Conservation (phyloP, 2,888 invertebrate species). For the Hyles lineata region DNA sequence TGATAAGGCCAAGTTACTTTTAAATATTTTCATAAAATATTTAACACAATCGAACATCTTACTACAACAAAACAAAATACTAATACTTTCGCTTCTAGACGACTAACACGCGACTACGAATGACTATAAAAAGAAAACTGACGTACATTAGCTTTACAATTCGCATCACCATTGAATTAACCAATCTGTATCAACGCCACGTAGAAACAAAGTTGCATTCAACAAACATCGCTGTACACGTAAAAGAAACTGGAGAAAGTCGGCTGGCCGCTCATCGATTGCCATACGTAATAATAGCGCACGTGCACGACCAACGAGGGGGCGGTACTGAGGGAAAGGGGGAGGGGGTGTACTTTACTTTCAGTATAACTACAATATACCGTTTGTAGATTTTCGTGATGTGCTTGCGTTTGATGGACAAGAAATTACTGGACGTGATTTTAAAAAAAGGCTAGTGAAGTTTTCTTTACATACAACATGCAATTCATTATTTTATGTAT, state of each 20-base stretch:
- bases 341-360: neutral
- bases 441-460: too few species aligned
- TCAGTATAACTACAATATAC: slow-evolving; percentile 9
- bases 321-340: neutral
- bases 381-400: neutral
- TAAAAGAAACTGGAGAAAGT: slow-evolving; percentile 64
- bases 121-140: too few species aligned
- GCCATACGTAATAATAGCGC: slow-evolving; percentile 48
- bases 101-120: too few species aligned
- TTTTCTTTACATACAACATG: too few species aligned
- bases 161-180: neutral
- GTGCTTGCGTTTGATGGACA: neutral
- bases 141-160: too few species aligned
- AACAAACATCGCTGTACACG: neutral
- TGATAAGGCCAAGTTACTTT: too few species aligned
- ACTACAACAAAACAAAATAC: too few species aligned
- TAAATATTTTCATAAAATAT: too few species aligned
- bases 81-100: too few species aligned
- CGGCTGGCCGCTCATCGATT: slow-evolving; percentile 54
- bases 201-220: neutral
- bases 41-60: too few species aligned
- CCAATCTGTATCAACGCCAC: neutral
- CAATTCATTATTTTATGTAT: too few species aligned
- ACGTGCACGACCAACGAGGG: slow-evolving; percentile 47
- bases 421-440: neutral